phyloP scores from a whole-genome alignment of 2,797 vertebrate species.

The Emys orbicularis region DNA sequence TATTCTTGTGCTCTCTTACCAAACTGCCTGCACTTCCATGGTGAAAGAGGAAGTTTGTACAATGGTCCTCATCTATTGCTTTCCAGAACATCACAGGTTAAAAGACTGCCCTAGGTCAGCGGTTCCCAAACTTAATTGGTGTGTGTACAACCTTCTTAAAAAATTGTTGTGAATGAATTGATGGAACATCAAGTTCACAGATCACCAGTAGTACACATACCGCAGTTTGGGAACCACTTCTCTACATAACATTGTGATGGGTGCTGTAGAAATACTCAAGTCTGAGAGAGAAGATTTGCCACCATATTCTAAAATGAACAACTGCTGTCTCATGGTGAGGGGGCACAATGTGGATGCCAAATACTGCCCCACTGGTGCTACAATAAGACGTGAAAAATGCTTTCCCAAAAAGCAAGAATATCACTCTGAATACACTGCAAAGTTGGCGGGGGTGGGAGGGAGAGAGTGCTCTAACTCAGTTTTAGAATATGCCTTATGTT shows the following conservation, averaged over 20 bases:
- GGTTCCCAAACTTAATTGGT: background rate
- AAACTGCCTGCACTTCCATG: background rate
- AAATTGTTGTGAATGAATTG: background rate
- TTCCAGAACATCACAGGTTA: background rate
- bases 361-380: background rate
- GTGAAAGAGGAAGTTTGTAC: background rate
- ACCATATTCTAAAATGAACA: background rate
- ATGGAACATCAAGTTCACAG: background rate
- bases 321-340: background rate
- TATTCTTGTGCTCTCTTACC: background rate
- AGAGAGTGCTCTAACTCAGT: background rate
- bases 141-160: background rate
- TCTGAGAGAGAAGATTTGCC: background rate
- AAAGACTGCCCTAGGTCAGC: background rate
- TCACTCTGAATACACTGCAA: background rate
- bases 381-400: background rate
- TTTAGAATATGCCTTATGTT: background rate
- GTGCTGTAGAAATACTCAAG: background rate
- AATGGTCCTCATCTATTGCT: background rate
- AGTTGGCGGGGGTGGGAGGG: background rate
- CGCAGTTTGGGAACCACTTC: background rate
- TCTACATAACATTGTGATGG: background rate
- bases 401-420: background rate
- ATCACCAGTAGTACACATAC: background rate
- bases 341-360: background rate